Evolutionary conservation across 2,888 invertebrate genomes (phyloP), one percentile per base, ranked within the genome.

Genomic region (Microdon myrmicae): DNA sequence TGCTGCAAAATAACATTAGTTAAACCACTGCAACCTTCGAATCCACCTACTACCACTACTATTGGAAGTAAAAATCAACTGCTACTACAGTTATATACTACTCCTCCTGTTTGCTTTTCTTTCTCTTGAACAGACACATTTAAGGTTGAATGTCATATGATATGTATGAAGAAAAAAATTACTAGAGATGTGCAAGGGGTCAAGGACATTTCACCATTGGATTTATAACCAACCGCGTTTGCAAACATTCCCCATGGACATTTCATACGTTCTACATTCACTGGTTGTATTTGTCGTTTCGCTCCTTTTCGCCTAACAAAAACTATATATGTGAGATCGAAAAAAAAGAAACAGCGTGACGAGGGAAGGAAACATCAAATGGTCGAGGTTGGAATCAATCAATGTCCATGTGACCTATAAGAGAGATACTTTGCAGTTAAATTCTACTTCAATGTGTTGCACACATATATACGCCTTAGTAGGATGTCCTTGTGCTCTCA

Each of bases 361-460:
- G n/a, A n/a, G n/a, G n/a, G n/a, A n/a, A 22, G 1, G 35, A 23
- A 6, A 22, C 28, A 37, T 14, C 28, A 17, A 43, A 25, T 10
- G 44, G 28, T 51, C 34, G 56, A 56, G 56, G 56, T 56, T 61
- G 34, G 34, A 51, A 51, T 61, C 61, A 61, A 61, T 61, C 56
- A 56, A 51, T 49, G 49, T 61, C 49, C 39, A 26, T 26, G 38
- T 47, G 37, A 41, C 55, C 38, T 32, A 26, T 9, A 47, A 35
- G 31, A 53, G 35, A 28, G 41, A 31, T 20, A 47, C 31, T 25
- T 13, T 35, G 28, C 29, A 31, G 31, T 37, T 14, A 44, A 48
- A 26, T 32, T 13, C 12, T n/a, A 10, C 17, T 45, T 26, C 14
- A 9, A 41, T 26, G 35, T 32, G 22, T 20, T 28, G 39, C 31